Conservation (phyloP, 2,113 vertebrate species). For the Calidris pugnax region DNA sequence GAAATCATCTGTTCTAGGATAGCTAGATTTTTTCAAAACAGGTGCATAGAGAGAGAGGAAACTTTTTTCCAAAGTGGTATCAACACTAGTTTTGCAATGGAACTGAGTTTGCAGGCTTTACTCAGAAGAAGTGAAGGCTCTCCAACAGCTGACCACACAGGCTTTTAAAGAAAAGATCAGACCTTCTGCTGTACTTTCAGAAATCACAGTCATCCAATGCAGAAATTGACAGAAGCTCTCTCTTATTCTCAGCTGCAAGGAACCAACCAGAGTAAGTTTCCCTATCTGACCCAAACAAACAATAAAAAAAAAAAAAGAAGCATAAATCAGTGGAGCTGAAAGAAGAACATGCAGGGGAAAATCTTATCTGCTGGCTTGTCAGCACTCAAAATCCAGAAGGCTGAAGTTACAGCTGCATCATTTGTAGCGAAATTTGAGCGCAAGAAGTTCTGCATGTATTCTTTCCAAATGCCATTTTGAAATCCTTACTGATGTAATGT, state of each 20-base stretch:
- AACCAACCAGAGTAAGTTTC: background rate
- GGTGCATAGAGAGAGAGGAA: background rate
- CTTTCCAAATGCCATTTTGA: background rate
- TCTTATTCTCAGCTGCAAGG: background rate
- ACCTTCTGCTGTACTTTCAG: background rate
- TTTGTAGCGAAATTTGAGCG: background rate
- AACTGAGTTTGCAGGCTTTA: background rate
- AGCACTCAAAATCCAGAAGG: background rate
- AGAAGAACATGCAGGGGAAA: background rate
- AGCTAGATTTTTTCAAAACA: background rate
- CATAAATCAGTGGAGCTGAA: background rate
- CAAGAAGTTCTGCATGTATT: background rate
- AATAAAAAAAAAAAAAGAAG: background rate
- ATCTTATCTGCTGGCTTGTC: background rate
- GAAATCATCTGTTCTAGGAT: background rate
- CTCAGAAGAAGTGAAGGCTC: background rate
- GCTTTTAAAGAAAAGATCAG: background rate
- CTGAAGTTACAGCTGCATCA: background rate
- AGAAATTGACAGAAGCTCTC: background rate
- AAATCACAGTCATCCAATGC: background rate
- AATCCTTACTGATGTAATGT: background rate
- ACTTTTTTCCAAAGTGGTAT: background rate
- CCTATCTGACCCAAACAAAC: background rate
- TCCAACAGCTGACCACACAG: background rate
- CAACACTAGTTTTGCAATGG: background rate